These are phyloP conservation scores for Mimumesa dahlbomi DNA, from an alignment of 2,888 invertebrate species.

Conservation along the genomic window DNA sequence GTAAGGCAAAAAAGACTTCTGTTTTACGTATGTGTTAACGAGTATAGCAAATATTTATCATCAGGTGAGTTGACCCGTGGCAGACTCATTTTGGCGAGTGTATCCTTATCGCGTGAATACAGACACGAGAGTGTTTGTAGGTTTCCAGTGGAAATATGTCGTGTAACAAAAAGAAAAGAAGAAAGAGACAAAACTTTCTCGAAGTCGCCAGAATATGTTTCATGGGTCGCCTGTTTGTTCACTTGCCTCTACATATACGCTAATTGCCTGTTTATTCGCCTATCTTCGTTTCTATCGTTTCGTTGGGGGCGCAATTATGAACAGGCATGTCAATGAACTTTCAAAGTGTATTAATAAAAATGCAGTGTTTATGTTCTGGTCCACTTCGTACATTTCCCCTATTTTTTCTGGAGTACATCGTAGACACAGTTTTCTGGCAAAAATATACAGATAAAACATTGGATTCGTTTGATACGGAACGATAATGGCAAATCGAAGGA, in stretches of 20 bases:
- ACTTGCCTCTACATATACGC: conserved; percentile 30
- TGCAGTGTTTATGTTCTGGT: conserved; percentile 73
- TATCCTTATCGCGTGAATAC: not conserved
- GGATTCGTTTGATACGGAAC: not conserved
- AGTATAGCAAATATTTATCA: conserved; percentile 41
- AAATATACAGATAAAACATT: not conserved
- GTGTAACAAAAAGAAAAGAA: not conserved
- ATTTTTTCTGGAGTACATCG: conserved; percentile 45
- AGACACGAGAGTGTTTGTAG: not conserved
- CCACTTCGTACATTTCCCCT: conserved; percentile 69
- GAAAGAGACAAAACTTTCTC: not conserved
- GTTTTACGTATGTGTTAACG: conserved; percentile 44
- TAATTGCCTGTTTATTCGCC: conserved; percentile 30
- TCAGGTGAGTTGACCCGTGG: conserved; percentile 31
- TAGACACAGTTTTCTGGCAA: conserved; percentile 1
- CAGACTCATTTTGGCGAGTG: conserved; percentile 23
- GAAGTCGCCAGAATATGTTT: conserved; percentile 25
- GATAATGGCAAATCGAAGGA: not conserved
- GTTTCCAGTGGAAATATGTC: not conserved
- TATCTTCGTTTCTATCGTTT: conserved; percentile 30
- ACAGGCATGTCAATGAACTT: conserved; percentile 60
- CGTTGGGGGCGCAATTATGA: conserved; percentile 44
- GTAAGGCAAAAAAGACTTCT: conserved; percentile 45
- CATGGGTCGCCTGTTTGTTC: conserved; percentile 48
- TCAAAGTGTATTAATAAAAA: conserved; percentile 73